Evolutionary conservation across 2,888 invertebrate genomes (phyloP).

Genomic region (Xanthorhoe designata): DNA sequence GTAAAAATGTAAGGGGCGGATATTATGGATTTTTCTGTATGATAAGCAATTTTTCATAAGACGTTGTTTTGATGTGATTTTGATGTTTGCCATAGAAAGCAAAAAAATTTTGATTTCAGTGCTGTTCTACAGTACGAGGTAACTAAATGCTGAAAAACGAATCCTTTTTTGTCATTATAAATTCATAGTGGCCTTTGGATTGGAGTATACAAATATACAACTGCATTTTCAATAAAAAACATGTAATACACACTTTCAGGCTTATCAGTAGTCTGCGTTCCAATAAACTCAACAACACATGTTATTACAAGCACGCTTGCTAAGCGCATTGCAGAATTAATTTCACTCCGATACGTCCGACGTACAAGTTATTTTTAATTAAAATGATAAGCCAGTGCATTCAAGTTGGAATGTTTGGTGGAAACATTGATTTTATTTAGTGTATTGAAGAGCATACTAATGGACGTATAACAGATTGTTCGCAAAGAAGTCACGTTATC

Average conservation of each 20-base stretch:
- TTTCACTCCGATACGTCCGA: slow-evolving; percentile 50
- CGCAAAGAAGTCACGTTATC: neutral
- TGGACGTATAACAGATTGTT: neutral
- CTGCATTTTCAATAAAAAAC: neutral
- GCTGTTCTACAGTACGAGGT: too few relatives aligned
- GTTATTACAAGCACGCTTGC: slow-evolving; percentile 39
- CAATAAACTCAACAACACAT: slow-evolving; percentile 36
- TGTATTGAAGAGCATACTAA: neutral
- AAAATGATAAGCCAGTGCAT: slow-evolving; percentile 51
- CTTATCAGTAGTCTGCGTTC: slow-evolving; percentile 3
- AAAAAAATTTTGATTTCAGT: too few relatives aligned
- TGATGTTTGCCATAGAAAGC: too few relatives aligned
- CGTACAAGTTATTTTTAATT: slow-evolving; percentile 52
- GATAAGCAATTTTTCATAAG: too few relatives aligned
- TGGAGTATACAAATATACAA: too few relatives aligned
- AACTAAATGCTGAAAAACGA: too few relatives aligned
- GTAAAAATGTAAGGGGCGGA: too few relatives aligned
- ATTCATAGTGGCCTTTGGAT: too few relatives aligned
- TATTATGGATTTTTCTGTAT: too few relatives aligned
- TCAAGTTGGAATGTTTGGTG: slow-evolving; percentile 6
- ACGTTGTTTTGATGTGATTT: too few relatives aligned
- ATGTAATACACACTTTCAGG: slow-evolving; percentile 3
- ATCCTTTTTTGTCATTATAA: too few relatives aligned
- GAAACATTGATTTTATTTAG: neutral
- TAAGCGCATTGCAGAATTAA: slow-evolving; percentile 59